A percentile compares a stretch with the other conserved stretches of the same genome.
Evolutionary conservation across 2,113 vertebrate species (phyloP).

Genomic region (Hydrolagus affinis): DNA sequence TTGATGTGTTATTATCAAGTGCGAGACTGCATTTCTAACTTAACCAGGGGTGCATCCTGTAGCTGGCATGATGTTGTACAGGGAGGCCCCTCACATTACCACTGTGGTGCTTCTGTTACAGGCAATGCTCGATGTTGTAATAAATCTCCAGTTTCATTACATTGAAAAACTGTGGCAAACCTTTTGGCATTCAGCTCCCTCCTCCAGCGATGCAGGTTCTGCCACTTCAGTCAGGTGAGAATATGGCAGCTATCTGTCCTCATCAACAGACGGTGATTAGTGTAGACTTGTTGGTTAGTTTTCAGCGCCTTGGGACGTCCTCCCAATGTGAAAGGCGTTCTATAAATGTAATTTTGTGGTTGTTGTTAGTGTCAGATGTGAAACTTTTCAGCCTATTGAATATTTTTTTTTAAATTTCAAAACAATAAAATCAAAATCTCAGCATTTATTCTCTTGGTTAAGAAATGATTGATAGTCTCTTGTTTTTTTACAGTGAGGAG

Average conservation of each 20-base stretch:
- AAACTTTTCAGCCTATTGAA: too few species aligned
- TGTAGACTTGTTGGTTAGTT: too few species aligned
- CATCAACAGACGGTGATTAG: too few species aligned
- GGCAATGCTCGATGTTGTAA: conserved; percentile 91
- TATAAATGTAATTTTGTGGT: too few species aligned
- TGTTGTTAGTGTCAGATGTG: too few species aligned
- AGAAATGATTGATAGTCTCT: conserved; percentile 24
- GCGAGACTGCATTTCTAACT: too few species aligned
- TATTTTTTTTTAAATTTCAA: too few species aligned
- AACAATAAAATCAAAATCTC: not conserved
- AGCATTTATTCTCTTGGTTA: not conserved
- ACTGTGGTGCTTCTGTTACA: conserved; percentile 42
- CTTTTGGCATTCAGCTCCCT: conserved; percentile 85
- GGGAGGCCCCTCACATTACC: not conserved
- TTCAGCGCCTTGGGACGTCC: too few species aligned
- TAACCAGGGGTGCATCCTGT: too few species aligned
- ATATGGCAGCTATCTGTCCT: not conserved
- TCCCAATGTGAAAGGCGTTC: too few species aligned
- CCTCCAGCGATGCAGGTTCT: conserved; percentile 62
- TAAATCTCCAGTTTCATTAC: conserved; percentile 92
- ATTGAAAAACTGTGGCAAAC: conserved; percentile 95
- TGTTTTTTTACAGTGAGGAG: conserved; percentile 59
- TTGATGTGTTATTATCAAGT: too few species aligned
- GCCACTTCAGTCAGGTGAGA: conserved; percentile 59
- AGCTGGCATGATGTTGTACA: too few species aligned